A percentile compares a stretch with the other conserved stretches of the same genome.
phyloP scores from a whole-genome alignment of 2,888 invertebrate species.

The Stramonita haemastoma region DNA sequence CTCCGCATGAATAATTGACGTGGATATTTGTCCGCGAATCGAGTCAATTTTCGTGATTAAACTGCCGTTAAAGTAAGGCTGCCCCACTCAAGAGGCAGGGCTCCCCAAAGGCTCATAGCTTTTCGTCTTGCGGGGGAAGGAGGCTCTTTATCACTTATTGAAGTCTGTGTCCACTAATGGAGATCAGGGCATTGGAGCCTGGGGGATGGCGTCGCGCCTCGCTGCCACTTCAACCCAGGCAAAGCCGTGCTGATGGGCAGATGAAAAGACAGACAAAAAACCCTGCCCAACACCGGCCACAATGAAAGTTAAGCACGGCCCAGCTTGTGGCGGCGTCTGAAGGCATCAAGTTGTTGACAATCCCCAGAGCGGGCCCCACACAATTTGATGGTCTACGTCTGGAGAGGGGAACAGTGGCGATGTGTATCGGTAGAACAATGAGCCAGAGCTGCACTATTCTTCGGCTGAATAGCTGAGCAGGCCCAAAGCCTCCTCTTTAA shows the following conservation, averaged over 20 bases:
- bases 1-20: constrained; percentile 37
- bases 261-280: constrained; percentile 9
- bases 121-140: constrained; percentile 37
- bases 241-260: background rate
- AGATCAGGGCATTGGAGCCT: constrained; percentile 22
- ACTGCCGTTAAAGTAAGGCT: constrained; percentile 47
- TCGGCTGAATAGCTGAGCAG: constrained; percentile 3
- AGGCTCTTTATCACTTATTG: constrained; percentile 38
- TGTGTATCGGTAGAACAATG: background rate
- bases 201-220: background rate
- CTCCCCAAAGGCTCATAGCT: constrained; percentile 28
- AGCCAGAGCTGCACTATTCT: background rate
- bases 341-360: constrained; percentile 3
- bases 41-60: constrained; percentile 51
- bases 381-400: constrained; percentile 25
- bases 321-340: background rate
- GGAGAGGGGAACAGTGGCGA: background rate
- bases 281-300: background rate
- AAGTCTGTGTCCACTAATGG: constrained; percentile 28
- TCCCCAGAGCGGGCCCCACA: background rate
- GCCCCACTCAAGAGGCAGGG: background rate
- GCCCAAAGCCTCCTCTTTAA: background rate
- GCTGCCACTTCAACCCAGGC: background rate
- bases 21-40: constrained; percentile 37
- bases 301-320: constrained; percentile 5